phyloP scores from a whole-genome alignment of 1,140 invertebrate species.

The Teleopsis dalmanni region DNA sequence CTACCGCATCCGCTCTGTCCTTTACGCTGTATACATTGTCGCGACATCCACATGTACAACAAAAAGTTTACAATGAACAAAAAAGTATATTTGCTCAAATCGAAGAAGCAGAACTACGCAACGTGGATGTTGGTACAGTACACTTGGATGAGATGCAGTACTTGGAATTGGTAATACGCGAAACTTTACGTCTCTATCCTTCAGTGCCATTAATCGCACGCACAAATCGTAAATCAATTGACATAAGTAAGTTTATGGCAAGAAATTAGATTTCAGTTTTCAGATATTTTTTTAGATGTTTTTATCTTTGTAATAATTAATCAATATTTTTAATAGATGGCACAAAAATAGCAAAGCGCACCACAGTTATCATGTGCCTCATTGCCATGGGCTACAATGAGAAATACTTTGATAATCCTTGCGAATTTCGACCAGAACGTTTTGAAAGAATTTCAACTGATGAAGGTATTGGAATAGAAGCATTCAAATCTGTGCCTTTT shows the following conservation, averaged over 20 bases:
- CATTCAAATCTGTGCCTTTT: constrained; percentile 55
- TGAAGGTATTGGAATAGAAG: constrained; percentile 21
- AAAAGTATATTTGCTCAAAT: constrained; percentile 46
- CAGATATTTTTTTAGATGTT: neutral
- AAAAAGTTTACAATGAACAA: constrained; percentile 53
- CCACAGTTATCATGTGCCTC: constrained; percentile 37
- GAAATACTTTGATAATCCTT: constrained; percentile 62
- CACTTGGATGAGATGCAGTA: constrained; percentile 52
- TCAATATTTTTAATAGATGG: constrained; percentile 17
- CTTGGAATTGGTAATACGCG: constrained; percentile 63
- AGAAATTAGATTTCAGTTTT: neutral
- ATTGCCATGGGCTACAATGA: constrained; percentile 41
- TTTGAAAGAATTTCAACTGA: constrained; percentile 45
- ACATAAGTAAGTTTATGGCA: constrained; percentile 47
- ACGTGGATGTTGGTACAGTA: constrained; percentile 17
- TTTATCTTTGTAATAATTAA: neutral
- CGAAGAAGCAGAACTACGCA: constrained; percentile 18
- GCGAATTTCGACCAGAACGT: constrained; percentile 66
- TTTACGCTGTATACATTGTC: constrained; percentile 36
- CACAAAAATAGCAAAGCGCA: constrained; percentile 31
- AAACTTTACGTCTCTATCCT: constrained; percentile 58
- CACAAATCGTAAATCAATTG: constrained; percentile 50
- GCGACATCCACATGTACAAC: constrained; percentile 43
- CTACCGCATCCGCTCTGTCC: constrained; percentile 28
- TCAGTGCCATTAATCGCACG: constrained; percentile 65